Conservation (phyloP, 1,140 invertebrate species). For the Mamestra configurata region DNA sequence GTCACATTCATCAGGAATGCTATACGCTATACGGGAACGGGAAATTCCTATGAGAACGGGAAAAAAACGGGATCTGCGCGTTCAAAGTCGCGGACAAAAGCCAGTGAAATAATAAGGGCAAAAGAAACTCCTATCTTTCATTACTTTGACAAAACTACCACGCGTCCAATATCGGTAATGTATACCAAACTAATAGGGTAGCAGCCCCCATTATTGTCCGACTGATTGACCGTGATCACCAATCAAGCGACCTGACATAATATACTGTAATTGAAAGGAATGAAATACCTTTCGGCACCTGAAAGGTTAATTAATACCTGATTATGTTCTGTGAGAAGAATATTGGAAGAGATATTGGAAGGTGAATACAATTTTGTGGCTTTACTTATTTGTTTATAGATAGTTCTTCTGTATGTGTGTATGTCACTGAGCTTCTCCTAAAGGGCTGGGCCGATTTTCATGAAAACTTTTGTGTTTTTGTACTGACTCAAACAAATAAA, state of each 20-base stretch:
- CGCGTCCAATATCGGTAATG: neutral
- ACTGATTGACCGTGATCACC: neutral
- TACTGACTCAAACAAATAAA: too few relatives aligned
- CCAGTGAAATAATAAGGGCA: too few relatives aligned
- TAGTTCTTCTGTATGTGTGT: too few relatives aligned
- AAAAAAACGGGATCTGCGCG: too few relatives aligned
- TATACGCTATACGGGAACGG: too few relatives aligned
- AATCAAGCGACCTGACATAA: conserved; percentile 22
- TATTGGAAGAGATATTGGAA: neutral
- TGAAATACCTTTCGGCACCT: conserved; percentile 11
- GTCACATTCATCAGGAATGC: too few relatives aligned
- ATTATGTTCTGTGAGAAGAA: conserved; percentile 3
- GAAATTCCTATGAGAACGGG: too few relatives aligned
- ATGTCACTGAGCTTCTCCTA: too few relatives aligned
- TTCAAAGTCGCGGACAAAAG: too few relatives aligned
- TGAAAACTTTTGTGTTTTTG: too few relatives aligned
- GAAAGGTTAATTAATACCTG: conserved; percentile 29
- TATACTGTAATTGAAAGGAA: conserved; percentile 32
- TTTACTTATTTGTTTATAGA: neutral
- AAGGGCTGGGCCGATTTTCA: too few relatives aligned
- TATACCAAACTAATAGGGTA: conserved; percentile 16
- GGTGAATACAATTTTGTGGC: neutral
- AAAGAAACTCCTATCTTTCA: neutral
- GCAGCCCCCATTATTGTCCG: neutral
- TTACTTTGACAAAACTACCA: neutral